Conservation (phyloP, 1,140 invertebrate species). For the Proctacanthus coquilletti region DNA sequence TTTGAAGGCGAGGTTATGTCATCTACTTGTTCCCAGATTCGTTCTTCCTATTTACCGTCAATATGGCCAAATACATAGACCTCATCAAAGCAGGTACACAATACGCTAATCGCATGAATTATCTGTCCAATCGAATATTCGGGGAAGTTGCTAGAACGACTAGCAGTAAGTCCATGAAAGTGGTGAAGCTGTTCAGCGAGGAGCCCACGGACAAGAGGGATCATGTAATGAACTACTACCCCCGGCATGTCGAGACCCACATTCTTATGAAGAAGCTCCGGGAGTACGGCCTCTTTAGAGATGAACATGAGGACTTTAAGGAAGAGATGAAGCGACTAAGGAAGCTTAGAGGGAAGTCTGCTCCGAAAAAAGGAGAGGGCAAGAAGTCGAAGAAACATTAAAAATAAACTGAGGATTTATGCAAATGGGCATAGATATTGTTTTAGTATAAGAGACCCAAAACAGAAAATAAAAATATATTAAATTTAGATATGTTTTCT, state of each 20-base stretch:
- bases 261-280: slow-evolving; percentile 52
- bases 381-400: slow-evolving; percentile 25
- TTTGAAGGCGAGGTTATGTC: no score
- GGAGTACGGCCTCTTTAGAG: slow-evolving; percentile 64
- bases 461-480: no score
- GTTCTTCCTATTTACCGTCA: no score
- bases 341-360: slow-evolving; percentile 60
- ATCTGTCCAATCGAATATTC: slow-evolving; percentile 77
- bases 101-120: slow-evolving; percentile 74
- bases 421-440: no score
- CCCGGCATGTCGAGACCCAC: slow-evolving; percentile 60
- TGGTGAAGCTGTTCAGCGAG: slow-evolving; percentile 62
- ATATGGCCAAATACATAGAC: slow-evolving; percentile 48
- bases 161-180: slow-evolving; percentile 58
- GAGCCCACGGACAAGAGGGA: slow-evolving; percentile 57
- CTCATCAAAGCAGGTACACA: slow-evolving; percentile 51
- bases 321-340: slow-evolving; percentile 72
- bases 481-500: no score
- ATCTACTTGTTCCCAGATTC: no score
- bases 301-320: slow-evolving; percentile 84
- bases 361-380: slow-evolving; percentile 38
- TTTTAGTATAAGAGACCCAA: no score
- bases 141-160: slow-evolving; percentile 69
- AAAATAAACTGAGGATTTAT: no score
- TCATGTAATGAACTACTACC: slow-evolving; percentile 73